These are phyloP conservation scores for Acanthis flammea DNA, from an alignment of 2,797 vertebrate genomes.

Conservation along the genomic window DNA sequence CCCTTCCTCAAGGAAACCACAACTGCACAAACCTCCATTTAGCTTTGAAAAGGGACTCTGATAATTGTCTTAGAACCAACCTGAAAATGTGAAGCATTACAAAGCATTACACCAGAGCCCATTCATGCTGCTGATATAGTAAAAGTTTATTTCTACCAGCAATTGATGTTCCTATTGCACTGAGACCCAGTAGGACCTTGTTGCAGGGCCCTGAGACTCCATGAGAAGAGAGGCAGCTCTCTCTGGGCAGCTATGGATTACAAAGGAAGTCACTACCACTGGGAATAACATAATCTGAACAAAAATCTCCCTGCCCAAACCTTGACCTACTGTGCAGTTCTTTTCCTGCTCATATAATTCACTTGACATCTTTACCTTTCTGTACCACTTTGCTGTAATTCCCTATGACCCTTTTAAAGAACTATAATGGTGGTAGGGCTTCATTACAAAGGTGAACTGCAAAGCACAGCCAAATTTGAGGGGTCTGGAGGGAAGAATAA, in stretches of 20 bases:
- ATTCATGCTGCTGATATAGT: not conserved
- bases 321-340: slow-evolving; percentile 47
- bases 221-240: slow-evolving; percentile 39
- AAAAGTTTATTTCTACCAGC: slow-evolving; percentile 29
- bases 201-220: not conserved
- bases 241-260: slow-evolving; percentile 19
- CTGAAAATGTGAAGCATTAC: not conserved
- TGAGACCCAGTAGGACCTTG: not conserved
- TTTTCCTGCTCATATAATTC: slow-evolving; percentile 54
- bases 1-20: not conserved
- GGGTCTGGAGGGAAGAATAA: not conserved
- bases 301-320: slow-evolving; percentile 54
- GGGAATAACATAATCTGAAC: slow-evolving; percentile 25
- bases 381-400: slow-evolving; percentile 40
- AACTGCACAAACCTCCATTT: not conserved
- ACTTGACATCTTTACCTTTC: slow-evolving; percentile 59
- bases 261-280: slow-evolving; percentile 22
- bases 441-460: not conserved
- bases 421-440: not conserved
- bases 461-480: slow-evolving; percentile 6
- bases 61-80: slow-evolving; percentile 28
- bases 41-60: not conserved
- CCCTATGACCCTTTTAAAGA: slow-evolving; percentile 20
- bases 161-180: not conserved
- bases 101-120: not conserved